phyloP scores from a whole-genome alignment of 2,888 invertebrate genomes.

The Cheilosia vulpina region DNA sequence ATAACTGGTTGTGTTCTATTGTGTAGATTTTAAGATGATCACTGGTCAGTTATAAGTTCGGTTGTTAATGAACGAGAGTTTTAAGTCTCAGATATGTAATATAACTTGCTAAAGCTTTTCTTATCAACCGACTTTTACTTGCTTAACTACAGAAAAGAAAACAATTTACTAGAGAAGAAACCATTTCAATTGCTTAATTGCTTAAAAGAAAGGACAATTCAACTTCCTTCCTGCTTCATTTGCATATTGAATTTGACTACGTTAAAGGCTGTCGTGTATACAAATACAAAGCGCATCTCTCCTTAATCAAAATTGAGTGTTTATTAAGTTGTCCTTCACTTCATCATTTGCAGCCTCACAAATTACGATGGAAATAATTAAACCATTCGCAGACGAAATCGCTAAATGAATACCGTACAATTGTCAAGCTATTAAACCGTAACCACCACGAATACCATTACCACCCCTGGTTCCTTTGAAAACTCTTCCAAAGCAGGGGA shows the following conservation, averaged over 20 bases:
- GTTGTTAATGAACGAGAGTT: no score
- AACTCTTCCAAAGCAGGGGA: constrained; percentile 46
- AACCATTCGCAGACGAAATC: constrained; percentile 67
- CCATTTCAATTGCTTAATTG: no score
- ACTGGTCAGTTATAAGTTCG: no score
- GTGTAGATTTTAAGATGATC: no score
- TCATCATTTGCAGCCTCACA: constrained; percentile 66
- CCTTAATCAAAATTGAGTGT: constrained; percentile 19
- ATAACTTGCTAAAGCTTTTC: no score
- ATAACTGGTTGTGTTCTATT: no score
- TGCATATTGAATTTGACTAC: constrained; percentile 36
- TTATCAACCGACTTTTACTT: no score
- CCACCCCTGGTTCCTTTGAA: constrained; percentile 29
- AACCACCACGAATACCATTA: constrained; percentile 53
- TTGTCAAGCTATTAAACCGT: constrained; percentile 67
- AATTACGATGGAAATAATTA: constrained; percentile 73
- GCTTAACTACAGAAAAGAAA: no score
- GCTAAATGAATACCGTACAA: constrained; percentile 58
- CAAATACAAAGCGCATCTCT: background rate
- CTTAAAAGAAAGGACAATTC: background rate
- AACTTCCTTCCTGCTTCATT: background rate
- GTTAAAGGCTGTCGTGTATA: background rate
- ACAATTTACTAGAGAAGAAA: no score
- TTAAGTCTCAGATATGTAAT: no score
- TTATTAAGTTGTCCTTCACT: constrained; percentile 58